Evolutionary conservation across 2,888 invertebrate genomes (phyloP).

Genomic region (Dasypolia templi): DNA sequence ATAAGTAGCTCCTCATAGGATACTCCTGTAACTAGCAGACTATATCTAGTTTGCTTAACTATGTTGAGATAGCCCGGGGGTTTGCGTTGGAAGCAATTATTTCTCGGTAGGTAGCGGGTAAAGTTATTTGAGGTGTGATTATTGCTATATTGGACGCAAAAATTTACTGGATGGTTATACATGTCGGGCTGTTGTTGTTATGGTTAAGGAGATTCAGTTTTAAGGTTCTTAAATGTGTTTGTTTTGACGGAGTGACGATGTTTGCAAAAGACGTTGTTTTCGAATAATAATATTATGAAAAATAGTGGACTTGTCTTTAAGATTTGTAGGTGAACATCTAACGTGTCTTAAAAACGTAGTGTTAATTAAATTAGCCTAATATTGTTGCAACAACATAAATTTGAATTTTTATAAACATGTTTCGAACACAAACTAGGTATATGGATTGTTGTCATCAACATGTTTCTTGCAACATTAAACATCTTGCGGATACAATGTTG

Average conservation of each 20-base stretch:
- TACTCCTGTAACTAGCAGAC: slow-evolving; percentile 11
- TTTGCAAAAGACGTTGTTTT: too few species aligned
- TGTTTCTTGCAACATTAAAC: not conserved
- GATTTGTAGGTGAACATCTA: too few species aligned
- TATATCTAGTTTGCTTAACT: slow-evolving; percentile 48
- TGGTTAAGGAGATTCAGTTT: not conserved
- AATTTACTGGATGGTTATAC: not conserved
- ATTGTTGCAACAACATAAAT: too few species aligned
- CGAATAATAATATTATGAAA: too few species aligned
- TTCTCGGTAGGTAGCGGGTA: not conserved
- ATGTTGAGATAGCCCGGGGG: slow-evolving; percentile 32
- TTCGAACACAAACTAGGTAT: too few species aligned
- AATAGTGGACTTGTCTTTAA: too few species aligned
- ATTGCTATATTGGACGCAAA: not conserved
- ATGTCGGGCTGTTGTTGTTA: not conserved
- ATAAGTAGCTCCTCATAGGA: slow-evolving; percentile 15
- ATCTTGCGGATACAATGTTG: not conserved
- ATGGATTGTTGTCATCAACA: not conserved
- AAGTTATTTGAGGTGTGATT: not conserved
- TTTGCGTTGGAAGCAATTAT: slow-evolving; percentile 33
- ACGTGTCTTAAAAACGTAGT: too few species aligned
- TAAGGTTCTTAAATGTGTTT: too few species aligned
- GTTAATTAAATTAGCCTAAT: too few species aligned
- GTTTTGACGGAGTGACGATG: not conserved
- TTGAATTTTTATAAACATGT: not conserved